phyloP scores from a whole-genome alignment of 2,888 invertebrate genomes.

The Protula sp. region DNA sequence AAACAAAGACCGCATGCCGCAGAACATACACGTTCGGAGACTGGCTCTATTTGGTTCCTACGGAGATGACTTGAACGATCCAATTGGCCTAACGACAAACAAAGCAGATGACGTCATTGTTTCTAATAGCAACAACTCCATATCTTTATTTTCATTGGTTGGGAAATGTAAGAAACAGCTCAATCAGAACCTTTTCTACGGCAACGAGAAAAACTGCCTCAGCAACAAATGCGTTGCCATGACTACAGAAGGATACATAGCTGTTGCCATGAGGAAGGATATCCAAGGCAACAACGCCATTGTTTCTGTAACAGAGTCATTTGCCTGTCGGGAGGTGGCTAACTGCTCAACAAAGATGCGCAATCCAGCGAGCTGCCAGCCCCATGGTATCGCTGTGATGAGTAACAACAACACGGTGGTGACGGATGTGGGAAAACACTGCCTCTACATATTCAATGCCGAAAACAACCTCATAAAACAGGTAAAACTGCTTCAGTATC shows the following conservation, averaged over 20 bases:
- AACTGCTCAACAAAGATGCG: constrained; percentile 23
- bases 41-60: constrained; percentile 7
- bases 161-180: constrained; percentile 54
- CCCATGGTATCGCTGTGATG: constrained; percentile 57
- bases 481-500: no score
- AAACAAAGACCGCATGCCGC: neutral
- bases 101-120: constrained; percentile 13
- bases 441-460: constrained; percentile 55
- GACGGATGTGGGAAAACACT: constrained; percentile 57
- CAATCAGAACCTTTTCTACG: constrained; percentile 16
- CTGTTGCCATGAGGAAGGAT: constrained; percentile 56
- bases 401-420: constrained; percentile 55
- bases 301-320: constrained; percentile 7
- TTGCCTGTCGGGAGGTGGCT: constrained; percentile 9
- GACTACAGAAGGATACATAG: constrained; percentile 54
- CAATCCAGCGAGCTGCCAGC: constrained; percentile 35
- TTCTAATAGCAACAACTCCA: constrained; percentile 19
- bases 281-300: constrained; percentile 46
- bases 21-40: constrained; percentile 4
- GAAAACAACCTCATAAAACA: constrained; percentile 55
- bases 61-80: constrained; percentile 2
- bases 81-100: constrained; percentile 2
- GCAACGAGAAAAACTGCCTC: constrained; percentile 3
- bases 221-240: constrained; percentile 54
- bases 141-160: constrained; percentile 19